Base-by-base conservation (phyloP, 2,113 vertebrate genomes). In the Seriola quinqueradiata region DNA sequence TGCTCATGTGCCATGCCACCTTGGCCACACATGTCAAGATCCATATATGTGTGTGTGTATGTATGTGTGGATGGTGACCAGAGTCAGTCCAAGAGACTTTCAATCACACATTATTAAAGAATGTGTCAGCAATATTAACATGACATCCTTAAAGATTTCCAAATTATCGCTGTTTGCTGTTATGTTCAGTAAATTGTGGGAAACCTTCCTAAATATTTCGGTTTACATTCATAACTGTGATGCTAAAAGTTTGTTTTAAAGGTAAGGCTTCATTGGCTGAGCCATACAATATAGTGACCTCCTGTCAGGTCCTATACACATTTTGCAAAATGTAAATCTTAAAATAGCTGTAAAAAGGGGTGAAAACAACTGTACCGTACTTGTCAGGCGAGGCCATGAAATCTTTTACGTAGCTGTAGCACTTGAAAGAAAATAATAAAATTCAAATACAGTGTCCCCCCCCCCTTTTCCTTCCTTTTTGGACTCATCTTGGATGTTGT, bases 341-440 rank as follows among this genome's bases (percentile, higher is more conserved):
- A 69, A 75, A 79, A 80, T 84, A 90, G 77, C 55, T 90, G 68
- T 90, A 73, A 91, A 84, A 82, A 85, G 65, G 81, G 44, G 70
- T 32, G 32, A 42, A 83, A 64, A 64, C 68, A 63, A 64, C 16
- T 79, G 72, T 93, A 88, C 55, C 58, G 78, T 93, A 78, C 48
- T 75, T 94, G 89, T 95, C 92, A 91, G 92, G 87, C 86, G n/a
- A 95, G 85, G 88, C 91, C 91, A 94, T 92, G 68, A 77, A 88
- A 87, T 90, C 77, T 90, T 93, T 93, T 89, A 88, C 40, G 64
- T 95, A 93, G 93, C 86, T 95, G 94, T 95, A 88, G 90, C 88
- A 91, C 89, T 95, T 90, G 71, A 94, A 90, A 85, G 71, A 81
- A 83, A 83, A 78, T 34, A 92, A 92, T 91, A 77, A 91, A 94